phyloP scores from a whole-genome alignment of 2,113 vertebrate genomes.

The Craseonycteris thonglongyai region DNA sequence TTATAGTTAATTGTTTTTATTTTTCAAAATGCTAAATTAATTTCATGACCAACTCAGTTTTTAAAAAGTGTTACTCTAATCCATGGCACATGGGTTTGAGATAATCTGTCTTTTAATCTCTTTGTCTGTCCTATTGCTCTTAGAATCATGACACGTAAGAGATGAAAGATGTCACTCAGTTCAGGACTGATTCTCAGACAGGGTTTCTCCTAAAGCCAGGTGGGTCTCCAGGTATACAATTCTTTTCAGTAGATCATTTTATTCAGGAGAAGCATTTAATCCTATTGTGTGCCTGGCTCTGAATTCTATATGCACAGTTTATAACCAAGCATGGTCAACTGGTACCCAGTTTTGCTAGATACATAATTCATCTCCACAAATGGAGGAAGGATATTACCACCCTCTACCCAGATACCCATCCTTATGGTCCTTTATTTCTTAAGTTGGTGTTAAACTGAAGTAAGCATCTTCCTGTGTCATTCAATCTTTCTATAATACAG shows the following conservation, averaged over 20 bases:
- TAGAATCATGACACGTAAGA: not conserved
- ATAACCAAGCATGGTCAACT: not conserved
- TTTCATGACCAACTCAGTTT: not conserved
- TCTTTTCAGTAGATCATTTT: not conserved
- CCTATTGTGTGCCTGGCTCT: not conserved
- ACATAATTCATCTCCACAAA: not conserved
- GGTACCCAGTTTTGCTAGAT: not conserved
- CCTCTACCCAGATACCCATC: not conserved
- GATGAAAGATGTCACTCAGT: not conserved
- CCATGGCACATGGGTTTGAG: not conserved
- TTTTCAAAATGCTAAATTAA: constrained; percentile 22
- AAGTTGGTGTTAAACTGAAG: not conserved
- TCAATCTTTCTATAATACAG: not conserved
- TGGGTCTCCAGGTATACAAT: not conserved
- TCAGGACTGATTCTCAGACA: not conserved
- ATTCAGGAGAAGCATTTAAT: not conserved
- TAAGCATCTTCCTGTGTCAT: not conserved
- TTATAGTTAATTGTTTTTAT: not conserved
- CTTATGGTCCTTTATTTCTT: not conserved
- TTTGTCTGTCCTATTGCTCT: not conserved
- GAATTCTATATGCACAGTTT: not conserved
- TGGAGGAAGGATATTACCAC: not conserved
- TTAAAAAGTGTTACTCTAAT: not conserved
- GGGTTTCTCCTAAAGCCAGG: not conserved
- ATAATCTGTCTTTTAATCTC: not conserved